These are phyloP conservation scores for Trochalopteron elliotii DNA, from an alignment of 2,113 vertebrate genomes.

Conservation along the genomic window DNA sequence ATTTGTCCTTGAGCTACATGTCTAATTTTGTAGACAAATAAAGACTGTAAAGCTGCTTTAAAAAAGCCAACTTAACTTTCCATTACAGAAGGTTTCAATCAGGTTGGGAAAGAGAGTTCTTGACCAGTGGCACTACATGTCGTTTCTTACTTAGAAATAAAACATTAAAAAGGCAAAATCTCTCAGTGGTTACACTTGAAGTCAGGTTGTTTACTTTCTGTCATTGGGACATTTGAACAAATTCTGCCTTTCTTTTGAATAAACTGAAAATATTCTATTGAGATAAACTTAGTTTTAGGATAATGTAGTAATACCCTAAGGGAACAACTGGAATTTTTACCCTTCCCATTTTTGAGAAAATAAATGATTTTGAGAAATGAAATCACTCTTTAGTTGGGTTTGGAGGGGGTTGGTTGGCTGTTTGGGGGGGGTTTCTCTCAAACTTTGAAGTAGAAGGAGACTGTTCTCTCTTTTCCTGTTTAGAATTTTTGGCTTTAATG, in stretches of 20 bases:
- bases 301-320: neutral
- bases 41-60: constrained; percentile 33
- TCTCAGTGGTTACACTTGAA: neutral
- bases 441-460: neutral
- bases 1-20: neutral
- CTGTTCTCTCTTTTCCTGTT: neutral
- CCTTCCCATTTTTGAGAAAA: neutral
- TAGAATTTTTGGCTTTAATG: neutral
- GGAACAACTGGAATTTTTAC: neutral
- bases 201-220: neutral
- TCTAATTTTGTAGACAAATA: constrained; percentile 39
- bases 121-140: neutral
- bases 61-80: constrained; percentile 46
- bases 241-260: neutral
- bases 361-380: neutral
- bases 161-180: neutral
- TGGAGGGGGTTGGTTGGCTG: neutral
- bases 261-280: neutral
- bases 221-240: neutral
- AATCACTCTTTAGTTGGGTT: neutral
- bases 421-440: neutral
- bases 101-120: neutral
- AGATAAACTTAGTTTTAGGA: neutral
- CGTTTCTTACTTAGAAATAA: neutral
- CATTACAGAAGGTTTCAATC: constrained; percentile 28